phyloP scores from a whole-genome alignment of 2,797 vertebrate genomes.

The Apodemus agrarius region DNA sequence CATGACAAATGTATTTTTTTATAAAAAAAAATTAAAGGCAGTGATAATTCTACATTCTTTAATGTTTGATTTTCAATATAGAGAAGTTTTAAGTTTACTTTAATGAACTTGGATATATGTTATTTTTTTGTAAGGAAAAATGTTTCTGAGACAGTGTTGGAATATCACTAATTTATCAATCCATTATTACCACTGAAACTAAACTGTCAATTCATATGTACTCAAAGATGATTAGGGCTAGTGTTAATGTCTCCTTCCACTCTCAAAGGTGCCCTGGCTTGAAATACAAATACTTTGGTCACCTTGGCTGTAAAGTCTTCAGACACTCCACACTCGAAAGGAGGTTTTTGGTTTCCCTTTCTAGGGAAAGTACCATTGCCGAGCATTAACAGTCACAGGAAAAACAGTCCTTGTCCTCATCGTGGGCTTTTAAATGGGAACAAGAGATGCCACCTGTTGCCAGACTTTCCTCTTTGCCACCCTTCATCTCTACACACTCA shows the following conservation, averaged over 20 bases:
- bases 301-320: neutral
- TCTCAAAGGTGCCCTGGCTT: neutral
- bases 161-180: neutral
- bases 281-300: neutral
- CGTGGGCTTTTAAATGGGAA: neutral
- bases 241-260: neutral
- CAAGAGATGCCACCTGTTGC: neutral
- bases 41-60: neutral
- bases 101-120: neutral
- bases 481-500: neutral
- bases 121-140: neutral
- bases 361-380: neutral
- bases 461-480: neutral
- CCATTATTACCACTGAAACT: neutral
- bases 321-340: neutral
- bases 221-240: neutral
- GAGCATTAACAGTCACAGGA: neutral
- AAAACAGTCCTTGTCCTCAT: neutral
- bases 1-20: neutral
- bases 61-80: slow-evolving; percentile 4
- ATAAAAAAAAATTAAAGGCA: neutral
- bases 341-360: neutral
- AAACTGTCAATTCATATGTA: neutral
- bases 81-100: neutral
- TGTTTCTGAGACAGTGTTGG: neutral